Evolutionary conservation across 2,888 invertebrate genomes (phyloP).

Genomic region (Deladenus siricidicola): DNA sequence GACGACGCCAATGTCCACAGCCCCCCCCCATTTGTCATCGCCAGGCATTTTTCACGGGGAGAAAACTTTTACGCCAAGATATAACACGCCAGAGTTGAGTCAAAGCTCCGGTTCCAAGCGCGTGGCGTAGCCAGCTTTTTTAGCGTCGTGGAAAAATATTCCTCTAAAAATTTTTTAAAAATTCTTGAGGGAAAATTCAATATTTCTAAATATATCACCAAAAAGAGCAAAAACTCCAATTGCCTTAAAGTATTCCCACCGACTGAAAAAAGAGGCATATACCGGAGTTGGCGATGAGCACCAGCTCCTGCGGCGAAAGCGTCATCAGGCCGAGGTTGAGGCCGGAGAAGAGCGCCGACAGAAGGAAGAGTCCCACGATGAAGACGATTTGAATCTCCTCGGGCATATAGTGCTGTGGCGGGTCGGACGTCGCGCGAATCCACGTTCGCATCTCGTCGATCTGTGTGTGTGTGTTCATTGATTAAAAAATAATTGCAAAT

Average conservation of each 20-base stretch:
- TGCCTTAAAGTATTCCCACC: not conserved
- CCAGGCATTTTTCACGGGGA: no score
- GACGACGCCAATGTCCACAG: no score
- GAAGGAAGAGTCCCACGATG: slow-evolving; percentile 67
- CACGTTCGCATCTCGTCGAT: slow-evolving; percentile 40
- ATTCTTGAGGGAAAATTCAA: not conserved
- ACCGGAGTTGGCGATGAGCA: slow-evolving; percentile 41
- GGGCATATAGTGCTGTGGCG: slow-evolving; percentile 35
- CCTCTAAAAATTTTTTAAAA: no score
- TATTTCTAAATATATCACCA: not conserved
- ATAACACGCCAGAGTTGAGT: no score
- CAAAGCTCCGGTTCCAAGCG: no score
- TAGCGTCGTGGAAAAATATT: no score
- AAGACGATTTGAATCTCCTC: slow-evolving; percentile 53
- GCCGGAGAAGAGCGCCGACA: slow-evolving; percentile 92
- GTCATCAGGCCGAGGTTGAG: slow-evolving; percentile 90
- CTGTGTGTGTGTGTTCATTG: no score
- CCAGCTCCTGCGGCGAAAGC: slow-evolving; percentile 62
- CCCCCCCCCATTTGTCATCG: no score
- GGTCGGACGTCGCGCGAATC: slow-evolving; percentile 31
- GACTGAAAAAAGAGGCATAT: not conserved
- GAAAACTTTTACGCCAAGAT: no score
- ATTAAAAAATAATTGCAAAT: not conserved
- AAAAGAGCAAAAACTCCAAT: not conserved
- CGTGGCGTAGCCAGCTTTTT: no score